These are phyloP conservation scores for Xestoiulus laeticollis DNA, from an alignment of 2,888 invertebrate species.

Conservation along the genomic window DNA sequence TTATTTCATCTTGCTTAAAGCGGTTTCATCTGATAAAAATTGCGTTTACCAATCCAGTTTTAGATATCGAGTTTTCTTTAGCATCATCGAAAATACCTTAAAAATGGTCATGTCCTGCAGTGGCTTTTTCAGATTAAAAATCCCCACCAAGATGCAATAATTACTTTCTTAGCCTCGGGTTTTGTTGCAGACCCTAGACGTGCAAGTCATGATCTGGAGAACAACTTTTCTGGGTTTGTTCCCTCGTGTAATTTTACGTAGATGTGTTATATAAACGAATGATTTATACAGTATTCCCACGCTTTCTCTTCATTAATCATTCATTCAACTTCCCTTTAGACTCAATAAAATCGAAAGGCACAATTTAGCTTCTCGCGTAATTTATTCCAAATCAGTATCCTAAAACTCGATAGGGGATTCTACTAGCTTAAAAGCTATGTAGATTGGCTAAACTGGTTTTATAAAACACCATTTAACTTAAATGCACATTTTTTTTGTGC, in stretches of 20 bases:
- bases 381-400: neutral
- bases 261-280: constrained; percentile 19
- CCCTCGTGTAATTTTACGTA: neutral
- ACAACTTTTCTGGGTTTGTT: neutral
- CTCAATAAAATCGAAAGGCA: constrained; percentile 16
- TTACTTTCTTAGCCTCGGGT: neutral
- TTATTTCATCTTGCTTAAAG: too few species aligned
- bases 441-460: neutral
- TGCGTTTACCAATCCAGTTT: neutral
- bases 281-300: constrained; percentile 13
- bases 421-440: neutral
- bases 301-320: constrained; percentile 26
- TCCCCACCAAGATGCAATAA: constrained; percentile 12
- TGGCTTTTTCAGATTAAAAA: constrained; percentile 9
- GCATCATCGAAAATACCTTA: neutral
- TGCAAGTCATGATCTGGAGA: constrained; percentile 26
- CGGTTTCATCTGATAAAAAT: too few species aligned
- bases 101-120: neutral
- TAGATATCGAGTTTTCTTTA: neutral
- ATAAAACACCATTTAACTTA: neutral
- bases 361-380: neutral
- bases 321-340: neutral
- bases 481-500: neutral
- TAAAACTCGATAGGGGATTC: neutral
- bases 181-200: neutral